Evolutionary conservation across 2,888 invertebrate species (phyloP).

Genomic region (Philereme vetulata): DNA sequence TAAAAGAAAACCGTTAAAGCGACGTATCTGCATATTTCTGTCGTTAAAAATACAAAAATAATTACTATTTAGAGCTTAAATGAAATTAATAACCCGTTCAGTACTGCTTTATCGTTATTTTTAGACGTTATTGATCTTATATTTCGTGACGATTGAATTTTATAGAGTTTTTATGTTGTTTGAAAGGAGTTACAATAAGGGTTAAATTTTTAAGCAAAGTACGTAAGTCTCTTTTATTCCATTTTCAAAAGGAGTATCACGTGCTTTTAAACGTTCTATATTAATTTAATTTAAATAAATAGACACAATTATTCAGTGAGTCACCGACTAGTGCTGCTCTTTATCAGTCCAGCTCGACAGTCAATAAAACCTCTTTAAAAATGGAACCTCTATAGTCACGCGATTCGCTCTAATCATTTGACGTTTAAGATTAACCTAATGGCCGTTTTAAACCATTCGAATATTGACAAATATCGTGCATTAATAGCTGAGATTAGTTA

Average conservation of each 20-base stretch:
- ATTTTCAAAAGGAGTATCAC: too few relatives aligned
- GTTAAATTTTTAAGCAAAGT: slow-evolving; percentile 2
- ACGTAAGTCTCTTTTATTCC: too few relatives aligned
- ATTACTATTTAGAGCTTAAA: slow-evolving; percentile 56
- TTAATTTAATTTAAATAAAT: slow-evolving; percentile 3
- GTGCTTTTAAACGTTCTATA: too few relatives aligned
- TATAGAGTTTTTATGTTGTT: slow-evolving; percentile 24
- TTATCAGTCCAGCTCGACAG: slow-evolving; percentile 47
- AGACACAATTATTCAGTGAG: slow-evolving; percentile 9
- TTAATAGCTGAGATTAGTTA: slow-evolving; percentile 55
- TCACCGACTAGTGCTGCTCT: slow-evolving; percentile 25
- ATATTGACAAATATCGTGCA: slow-evolving; percentile 76
- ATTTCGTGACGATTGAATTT: slow-evolving; percentile 29
- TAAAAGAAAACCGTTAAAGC: slow-evolving; percentile 73
- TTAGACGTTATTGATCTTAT: slow-evolving; percentile 52
- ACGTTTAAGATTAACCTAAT: slow-evolving; percentile 74
- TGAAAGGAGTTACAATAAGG: slow-evolving; percentile 16
- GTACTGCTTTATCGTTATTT: slow-evolving; percentile 49
- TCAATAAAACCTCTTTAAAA: slow-evolving; percentile 74
- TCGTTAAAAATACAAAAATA: slow-evolving; percentile 64
- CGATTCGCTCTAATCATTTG: slow-evolving; percentile 70
- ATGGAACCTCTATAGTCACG: slow-evolving; percentile 75
- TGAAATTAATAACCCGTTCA: slow-evolving; percentile 73
- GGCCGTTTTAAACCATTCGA: slow-evolving; percentile 61
- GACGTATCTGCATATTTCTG: slow-evolving; percentile 73